phyloP scores from a whole-genome alignment of 2,113 vertebrate genomes.

The Daboia siamensis region DNA sequence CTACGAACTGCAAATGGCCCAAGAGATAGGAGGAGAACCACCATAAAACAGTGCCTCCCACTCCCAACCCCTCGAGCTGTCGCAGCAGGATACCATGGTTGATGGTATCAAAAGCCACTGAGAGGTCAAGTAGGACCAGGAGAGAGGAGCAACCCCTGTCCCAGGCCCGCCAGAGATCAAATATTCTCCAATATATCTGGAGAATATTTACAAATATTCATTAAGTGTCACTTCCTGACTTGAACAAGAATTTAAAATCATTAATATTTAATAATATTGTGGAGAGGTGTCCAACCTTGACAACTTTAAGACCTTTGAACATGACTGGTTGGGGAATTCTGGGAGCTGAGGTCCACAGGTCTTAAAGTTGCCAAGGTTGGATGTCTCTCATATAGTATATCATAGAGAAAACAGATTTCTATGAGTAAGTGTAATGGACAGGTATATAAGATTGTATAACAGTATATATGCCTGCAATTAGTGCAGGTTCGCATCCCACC shows the following conservation, averaged over 20 bases:
- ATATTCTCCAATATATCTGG: neutral
- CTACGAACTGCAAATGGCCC: too few relatives aligned
- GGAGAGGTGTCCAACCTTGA: neutral
- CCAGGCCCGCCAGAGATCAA: too few relatives aligned
- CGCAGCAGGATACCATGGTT: too few relatives aligned
- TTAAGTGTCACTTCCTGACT: neutral
- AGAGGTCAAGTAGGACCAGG: too few relatives aligned
- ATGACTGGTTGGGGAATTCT: neutral
- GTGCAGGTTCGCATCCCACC: too few relatives aligned
- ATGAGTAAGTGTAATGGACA: neutral
- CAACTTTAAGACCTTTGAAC: neutral
- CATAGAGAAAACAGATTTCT: neutral
- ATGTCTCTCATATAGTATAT: neutral
- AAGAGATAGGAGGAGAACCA: too few relatives aligned
- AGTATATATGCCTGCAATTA: too few relatives aligned
- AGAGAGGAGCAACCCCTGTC: too few relatives aligned
- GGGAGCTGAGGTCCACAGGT: neutral
- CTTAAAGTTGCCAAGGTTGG: neutral
- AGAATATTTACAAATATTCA: neutral
- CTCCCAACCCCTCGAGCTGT: too few relatives aligned
- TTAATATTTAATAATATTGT: neutral
- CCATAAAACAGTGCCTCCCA: too few relatives aligned
- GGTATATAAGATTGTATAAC: constrained; percentile 10
- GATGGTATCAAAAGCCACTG: too few relatives aligned
- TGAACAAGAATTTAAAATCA: neutral